Percentiles rank a stretch among this genome's conserved stretches.
Conservation (phyloP, 2,888 invertebrate genomes). For the Melangyna quadrimaculata region DNA sequence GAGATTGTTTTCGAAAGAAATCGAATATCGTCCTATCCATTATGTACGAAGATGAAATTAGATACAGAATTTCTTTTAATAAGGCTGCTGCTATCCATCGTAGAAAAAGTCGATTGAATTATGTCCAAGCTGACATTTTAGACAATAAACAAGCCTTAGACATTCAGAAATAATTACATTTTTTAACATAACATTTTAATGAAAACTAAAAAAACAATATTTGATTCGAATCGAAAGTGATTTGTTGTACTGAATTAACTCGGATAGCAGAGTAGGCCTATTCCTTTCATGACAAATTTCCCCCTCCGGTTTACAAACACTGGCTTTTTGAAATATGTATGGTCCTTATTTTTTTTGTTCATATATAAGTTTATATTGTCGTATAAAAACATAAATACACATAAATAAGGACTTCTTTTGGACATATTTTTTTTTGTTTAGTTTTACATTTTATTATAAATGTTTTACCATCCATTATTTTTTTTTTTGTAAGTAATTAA, state of each 20-base stretch:
- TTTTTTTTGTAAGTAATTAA: slow-evolving; percentile 30
- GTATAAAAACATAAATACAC: neutral
- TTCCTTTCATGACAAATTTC: neutral
- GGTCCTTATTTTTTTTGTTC: slow-evolving; percentile 65
- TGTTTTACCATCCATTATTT: slow-evolving; percentile 45
- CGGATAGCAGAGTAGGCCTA: neutral
- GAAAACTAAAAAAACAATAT: too few species aligned
- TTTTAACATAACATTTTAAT: too few species aligned
- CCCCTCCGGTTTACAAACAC: neutral
- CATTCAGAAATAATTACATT: too few species aligned
- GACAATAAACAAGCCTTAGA: neutral
- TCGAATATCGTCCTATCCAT: too few species aligned
- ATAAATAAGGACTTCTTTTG: slow-evolving; percentile 1
- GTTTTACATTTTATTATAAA: slow-evolving; percentile 51
- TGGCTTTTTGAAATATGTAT: slow-evolving; percentile 60
- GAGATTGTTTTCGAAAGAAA: too few species aligned
- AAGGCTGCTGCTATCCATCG: neutral
- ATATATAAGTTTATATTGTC: neutral
- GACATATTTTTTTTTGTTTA: slow-evolving; percentile 27
- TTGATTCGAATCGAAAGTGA: too few species aligned
- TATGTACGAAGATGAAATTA: too few species aligned
- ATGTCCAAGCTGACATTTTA: neutral
- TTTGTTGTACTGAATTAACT: neutral
- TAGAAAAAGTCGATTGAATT: neutral
- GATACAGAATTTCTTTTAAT: too few species aligned